Conservation (phyloP, 2,797 vertebrate genomes). For the Sebastes ruberrimus region DNA sequence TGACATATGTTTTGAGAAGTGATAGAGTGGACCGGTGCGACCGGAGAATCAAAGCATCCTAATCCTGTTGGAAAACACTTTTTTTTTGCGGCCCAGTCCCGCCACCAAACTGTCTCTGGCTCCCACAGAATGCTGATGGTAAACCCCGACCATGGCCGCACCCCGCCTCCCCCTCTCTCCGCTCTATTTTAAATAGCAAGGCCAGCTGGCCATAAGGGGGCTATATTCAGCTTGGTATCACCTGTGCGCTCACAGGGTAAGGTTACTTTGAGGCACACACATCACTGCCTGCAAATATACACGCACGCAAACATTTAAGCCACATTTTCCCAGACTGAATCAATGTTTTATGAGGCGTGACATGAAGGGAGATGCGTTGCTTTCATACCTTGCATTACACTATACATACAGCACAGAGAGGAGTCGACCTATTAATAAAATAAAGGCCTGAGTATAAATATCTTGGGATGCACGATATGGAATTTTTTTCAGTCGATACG, state of each 20-base stretch:
- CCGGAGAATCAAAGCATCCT: constrained; percentile 8
- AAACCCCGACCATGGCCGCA: constrained; percentile 26
- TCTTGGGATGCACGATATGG: neutral
- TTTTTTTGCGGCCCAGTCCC: constrained; percentile 13
- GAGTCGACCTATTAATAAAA: constrained; percentile 19
- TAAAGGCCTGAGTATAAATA: neutral
- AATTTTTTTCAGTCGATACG: no score
- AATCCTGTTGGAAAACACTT: constrained; percentile 14
- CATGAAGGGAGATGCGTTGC: neutral
- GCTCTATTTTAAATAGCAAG: constrained; percentile 83
- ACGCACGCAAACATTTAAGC: constrained; percentile 43
- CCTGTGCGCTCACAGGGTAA: constrained; percentile 78
- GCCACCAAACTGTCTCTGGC: constrained; percentile 21
- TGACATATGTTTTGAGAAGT: neutral
- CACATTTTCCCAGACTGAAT: constrained; percentile 30
- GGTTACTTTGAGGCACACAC: constrained; percentile 73
- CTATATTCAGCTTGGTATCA: constrained; percentile 85
- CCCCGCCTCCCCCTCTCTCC: constrained; percentile 19
- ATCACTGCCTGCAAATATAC: constrained; percentile 38
- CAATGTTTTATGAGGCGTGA: constrained; percentile 40
- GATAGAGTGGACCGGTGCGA: neutral
- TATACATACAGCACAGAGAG: neutral
- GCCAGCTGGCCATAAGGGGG: constrained; percentile 80
- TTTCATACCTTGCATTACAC: constrained; percentile 4
- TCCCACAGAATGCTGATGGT: constrained; percentile 64